Evolutionary conservation across 1,140 invertebrate genomes (phyloP).

Genomic region (Dreissena rostriformis): DNA sequence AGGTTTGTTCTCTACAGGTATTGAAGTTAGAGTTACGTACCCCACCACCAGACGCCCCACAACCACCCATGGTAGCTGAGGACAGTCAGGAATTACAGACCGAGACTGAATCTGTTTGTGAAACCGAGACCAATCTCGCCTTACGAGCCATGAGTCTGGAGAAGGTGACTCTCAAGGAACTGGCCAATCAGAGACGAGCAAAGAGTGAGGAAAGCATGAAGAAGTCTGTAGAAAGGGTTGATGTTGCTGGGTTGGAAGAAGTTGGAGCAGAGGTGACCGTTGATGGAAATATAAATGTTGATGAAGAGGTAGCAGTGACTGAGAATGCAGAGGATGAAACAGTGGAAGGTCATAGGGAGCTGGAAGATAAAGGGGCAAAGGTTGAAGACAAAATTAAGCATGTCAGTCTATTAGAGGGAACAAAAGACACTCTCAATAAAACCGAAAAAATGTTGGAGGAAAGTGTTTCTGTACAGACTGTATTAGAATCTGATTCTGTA

Average conservation of each 20-base stretch:
- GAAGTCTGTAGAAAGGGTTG: conserved; percentile 28
- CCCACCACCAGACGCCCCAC: conserved; percentile 15
- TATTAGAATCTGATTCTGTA: no score
- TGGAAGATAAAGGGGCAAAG: no score
- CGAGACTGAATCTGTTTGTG: conserved; percentile 11
- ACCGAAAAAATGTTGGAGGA: no score
- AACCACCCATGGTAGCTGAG: not conserved
- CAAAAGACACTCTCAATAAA: no score
- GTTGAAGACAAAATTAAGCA: no score
- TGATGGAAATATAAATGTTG: conserved; percentile 3
- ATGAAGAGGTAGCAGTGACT: not conserved
- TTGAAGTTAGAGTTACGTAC: conserved; percentile 41
- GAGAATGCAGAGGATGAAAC: conserved; percentile 7
- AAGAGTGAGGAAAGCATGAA: conserved; percentile 35
- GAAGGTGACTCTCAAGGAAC: conserved; percentile 44
- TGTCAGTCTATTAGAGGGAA: no score
- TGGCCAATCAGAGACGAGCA: conserved; percentile 55
- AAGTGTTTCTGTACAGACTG: no score
- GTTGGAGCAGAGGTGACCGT: not conserved
- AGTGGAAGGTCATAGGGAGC: not conserved
- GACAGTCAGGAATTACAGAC: not conserved
- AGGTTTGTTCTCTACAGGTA: conserved; percentile 1
- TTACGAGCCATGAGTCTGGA: conserved; percentile 26
- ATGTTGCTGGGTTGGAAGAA: not conserved
- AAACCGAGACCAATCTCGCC: conserved; percentile 25